Conservation (phyloP, 2,888 invertebrate genomes). For the Cistogaster globosa region DNA sequence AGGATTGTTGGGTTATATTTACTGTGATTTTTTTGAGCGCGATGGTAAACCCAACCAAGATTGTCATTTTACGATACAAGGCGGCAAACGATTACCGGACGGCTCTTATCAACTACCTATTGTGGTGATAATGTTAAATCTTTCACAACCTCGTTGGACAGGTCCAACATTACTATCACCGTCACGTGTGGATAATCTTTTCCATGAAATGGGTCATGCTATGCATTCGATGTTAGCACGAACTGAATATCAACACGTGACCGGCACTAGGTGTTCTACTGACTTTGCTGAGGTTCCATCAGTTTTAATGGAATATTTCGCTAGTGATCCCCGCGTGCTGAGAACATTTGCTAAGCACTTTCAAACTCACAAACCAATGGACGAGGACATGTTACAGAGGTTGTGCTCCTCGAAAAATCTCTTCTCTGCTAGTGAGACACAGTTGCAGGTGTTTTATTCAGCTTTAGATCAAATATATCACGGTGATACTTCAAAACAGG, state of each 20-base stretch:
- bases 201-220: conserved; percentile 99
- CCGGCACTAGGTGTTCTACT: conserved; percentile 97
- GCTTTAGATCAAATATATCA: conserved; percentile 96
- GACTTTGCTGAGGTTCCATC: conserved; percentile 99
- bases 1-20: conserved; percentile 95
- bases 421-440: conserved; percentile 94
- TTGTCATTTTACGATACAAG: conserved; percentile 99
- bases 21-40: conserved; percentile 98
- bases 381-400: conserved; percentile 90
- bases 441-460: conserved; percentile 95
- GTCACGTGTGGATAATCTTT: conserved; percentile 95
- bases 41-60: conserved; percentile 97
- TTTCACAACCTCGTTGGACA: conserved; percentile 89
- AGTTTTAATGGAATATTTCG: conserved; percentile 99
- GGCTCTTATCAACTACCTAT: conserved; percentile 95
- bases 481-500: conserved; percentile 80
- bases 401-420: conserved; percentile 93
- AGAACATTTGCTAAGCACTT: conserved; percentile 95
- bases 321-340: conserved; percentile 92
- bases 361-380: conserved; percentile 92
- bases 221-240: conserved; percentile 99
- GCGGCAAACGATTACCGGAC: conserved; percentile 91
- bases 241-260: conserved; percentile 97
- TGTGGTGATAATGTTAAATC: conserved; percentile 95
- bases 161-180: conserved; percentile 92